Conservation (phyloP, 2,888 invertebrate genomes). For the Endotricha flammealis region DNA sequence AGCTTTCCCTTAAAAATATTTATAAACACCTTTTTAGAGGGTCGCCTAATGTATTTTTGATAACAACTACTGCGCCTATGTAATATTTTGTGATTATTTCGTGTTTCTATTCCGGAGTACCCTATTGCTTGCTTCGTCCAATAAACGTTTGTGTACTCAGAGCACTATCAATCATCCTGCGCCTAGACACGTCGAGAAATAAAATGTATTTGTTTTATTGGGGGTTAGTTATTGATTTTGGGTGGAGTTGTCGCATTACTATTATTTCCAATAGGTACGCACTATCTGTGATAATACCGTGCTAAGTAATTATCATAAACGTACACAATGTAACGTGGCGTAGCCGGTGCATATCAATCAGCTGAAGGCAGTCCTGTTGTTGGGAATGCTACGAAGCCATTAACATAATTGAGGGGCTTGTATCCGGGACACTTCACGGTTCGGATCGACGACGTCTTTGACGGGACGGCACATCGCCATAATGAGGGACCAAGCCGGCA, state of each 20-base stretch:
- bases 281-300: constrained; percentile 20
- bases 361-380: constrained; percentile 47
- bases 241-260: constrained; percentile 37
- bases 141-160: constrained; percentile 62
- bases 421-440: constrained; percentile 62
- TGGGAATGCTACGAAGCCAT: constrained; percentile 59
- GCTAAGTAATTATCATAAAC: constrained; percentile 34
- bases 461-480: constrained; percentile 59
- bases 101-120: constrained; percentile 38
- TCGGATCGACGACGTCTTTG: constrained; percentile 62
- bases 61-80: constrained; percentile 29
- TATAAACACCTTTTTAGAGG: constrained; percentile 31
- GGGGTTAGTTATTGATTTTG: constrained; percentile 64
- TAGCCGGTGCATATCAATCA: constrained; percentile 49
- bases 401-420: constrained; percentile 72
- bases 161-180: constrained; percentile 71
- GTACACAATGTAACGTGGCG: constrained; percentile 28
- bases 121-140: constrained; percentile 48
- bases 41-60: constrained; percentile 45
- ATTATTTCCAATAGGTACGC: constrained; percentile 20
- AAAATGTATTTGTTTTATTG: constrained; percentile 65
- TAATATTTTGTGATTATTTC: constrained; percentile 46
- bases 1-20: constrained; percentile 25
- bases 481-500: constrained; percentile 55
- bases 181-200: constrained; percentile 60